Conservation (phyloP, 2,113 vertebrate species). For the Psephotus haematonotus region DNA sequence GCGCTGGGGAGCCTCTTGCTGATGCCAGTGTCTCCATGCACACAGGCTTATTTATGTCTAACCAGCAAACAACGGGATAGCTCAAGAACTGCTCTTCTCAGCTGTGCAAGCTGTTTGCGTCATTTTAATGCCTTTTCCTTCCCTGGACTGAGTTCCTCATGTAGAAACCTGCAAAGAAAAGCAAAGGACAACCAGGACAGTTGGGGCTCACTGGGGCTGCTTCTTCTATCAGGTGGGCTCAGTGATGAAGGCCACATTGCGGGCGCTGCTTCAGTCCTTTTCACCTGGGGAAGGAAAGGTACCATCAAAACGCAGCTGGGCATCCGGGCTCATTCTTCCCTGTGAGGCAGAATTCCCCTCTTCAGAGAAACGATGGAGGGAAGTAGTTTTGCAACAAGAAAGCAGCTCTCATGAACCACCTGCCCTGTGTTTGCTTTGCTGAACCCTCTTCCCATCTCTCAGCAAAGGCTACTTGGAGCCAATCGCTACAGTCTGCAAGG, state of each 20-base stretch:
- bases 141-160: background rate
- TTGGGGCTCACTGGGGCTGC: background rate
- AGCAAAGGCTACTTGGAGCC: background rate
- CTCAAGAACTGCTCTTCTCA: background rate
- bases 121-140: background rate
- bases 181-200: background rate
- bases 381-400: background rate
- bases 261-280: background rate
- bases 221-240: background rate
- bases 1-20: accelerated
- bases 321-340: background rate
- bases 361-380: background rate
- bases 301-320: background rate
- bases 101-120: background rate
- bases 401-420: background rate
- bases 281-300: background rate
- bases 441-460: background rate
- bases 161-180: background rate
- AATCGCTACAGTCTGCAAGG: background rate
- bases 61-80: background rate
- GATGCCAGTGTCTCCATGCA: accelerated
- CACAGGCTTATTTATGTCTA: background rate
- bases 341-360: background rate
- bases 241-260: background rate
- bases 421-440: background rate